Evolutionary conservation across 2,797 vertebrate species (phyloP).

Genomic region (Trichosurus vulpecula): DNA sequence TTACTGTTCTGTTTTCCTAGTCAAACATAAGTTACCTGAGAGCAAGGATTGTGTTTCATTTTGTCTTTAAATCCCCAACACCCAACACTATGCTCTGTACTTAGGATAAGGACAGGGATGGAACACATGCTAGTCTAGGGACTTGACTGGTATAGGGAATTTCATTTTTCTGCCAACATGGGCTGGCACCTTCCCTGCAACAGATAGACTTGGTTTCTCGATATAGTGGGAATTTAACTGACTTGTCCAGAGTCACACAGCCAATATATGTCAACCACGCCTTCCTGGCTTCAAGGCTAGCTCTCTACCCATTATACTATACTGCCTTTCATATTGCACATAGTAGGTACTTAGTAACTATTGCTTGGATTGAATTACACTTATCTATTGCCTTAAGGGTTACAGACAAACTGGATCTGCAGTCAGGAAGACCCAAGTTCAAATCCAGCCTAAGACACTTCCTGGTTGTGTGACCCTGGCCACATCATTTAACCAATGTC

Average conservation of each 20-base stretch:
- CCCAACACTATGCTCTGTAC: not conserved
- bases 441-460: not conserved
- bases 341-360: not conserved
- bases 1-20: not conserved
- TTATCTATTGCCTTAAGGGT: not conserved
- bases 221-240: not conserved
- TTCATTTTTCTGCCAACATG: not conserved
- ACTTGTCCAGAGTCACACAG: not conserved
- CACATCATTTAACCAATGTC: not conserved
- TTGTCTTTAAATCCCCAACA: not conserved
- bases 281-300: no score
- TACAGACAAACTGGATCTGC: not conserved
- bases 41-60: not conserved
- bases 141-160: not conserved
- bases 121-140: not conserved
- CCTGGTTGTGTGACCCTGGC: not conserved
- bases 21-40: not conserved
- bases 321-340: no score
- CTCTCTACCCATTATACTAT: no score
- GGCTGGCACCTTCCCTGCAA: not conserved
- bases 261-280: not conserved
- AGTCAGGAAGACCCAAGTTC: not conserved
- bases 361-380: not conserved
- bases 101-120: not conserved
- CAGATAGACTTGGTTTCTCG: not conserved